phyloP scores from a whole-genome alignment of 2,888 invertebrate species.

The Sinelater perroti region DNA sequence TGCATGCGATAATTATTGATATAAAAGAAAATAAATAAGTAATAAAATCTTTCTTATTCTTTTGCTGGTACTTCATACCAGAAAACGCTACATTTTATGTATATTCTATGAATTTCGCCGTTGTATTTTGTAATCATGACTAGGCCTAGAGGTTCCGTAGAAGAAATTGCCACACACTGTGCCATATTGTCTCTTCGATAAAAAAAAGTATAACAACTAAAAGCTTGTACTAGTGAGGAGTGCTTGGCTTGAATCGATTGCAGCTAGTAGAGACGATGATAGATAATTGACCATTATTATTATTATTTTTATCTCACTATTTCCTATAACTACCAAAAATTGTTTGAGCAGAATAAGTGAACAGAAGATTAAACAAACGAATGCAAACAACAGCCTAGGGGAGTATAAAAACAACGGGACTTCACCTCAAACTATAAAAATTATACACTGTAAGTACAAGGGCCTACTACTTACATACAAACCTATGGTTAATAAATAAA shows the following conservation, averaged over 20 bases:
- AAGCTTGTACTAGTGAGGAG: conserved; percentile 25
- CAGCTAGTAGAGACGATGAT: conserved; percentile 1
- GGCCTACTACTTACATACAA: conserved; percentile 29
- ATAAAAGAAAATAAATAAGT: too few species aligned
- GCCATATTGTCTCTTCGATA: conserved; percentile 31
- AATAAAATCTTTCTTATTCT: too few species aligned
- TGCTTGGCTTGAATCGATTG: neutral
- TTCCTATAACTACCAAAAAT: too few species aligned
- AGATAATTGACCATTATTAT: conserved; percentile 31
- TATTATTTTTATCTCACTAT: conserved; percentile 14
- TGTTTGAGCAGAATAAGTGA: neutral
- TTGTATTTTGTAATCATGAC: conserved; percentile 22
- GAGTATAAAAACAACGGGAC: conserved; percentile 7
- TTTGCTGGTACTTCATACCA: too few species aligned
- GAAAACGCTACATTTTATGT: conserved; percentile 18
- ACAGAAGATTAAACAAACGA: neutral
- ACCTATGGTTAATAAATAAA: conserved; percentile 24
- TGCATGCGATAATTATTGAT: too few species aligned
- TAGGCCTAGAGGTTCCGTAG: conserved; percentile 26
- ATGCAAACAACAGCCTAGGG: conserved; percentile 6
- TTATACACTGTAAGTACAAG: conserved; percentile 34
- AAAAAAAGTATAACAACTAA: conserved; percentile 10
- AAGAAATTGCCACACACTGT: conserved; percentile 32
- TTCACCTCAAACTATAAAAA: conserved; percentile 18
- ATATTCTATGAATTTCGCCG: neutral